Conservation (phyloP, 2,113 vertebrate genomes). For the Lutjanus erythropterus region DNA sequence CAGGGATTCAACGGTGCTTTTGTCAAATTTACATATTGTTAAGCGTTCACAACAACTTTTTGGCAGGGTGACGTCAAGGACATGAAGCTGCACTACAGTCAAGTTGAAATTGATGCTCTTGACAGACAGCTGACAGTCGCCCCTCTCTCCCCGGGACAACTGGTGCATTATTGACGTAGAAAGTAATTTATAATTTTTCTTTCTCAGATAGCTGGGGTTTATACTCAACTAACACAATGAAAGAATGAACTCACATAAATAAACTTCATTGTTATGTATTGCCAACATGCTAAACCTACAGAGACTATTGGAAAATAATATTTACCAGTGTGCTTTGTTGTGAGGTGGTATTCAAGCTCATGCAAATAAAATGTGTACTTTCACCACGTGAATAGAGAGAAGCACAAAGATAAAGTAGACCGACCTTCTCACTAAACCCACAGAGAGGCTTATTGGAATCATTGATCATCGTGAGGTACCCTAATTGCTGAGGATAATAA, state of each 20-base stretch:
- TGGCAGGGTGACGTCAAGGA: constrained; percentile 9
- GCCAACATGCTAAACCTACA: not conserved
- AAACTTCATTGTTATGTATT: not conserved
- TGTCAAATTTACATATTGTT: constrained; percentile 19
- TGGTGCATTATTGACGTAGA: not conserved
- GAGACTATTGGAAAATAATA: not conserved
- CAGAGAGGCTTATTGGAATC: constrained; percentile 50
- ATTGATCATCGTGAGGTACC: constrained; percentile 66
- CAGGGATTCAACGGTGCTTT: constrained; percentile 7
- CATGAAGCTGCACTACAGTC: constrained; percentile 8
- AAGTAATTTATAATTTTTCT: not conserved
- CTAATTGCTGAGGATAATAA: constrained; percentile 79
- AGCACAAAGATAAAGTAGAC: constrained; percentile 21
- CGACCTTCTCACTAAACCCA: constrained; percentile 32
- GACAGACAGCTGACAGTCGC: constrained; percentile 26
- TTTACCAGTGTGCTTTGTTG: not conserved
- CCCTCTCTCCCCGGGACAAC: not conserved
- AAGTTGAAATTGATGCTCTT: constrained; percentile 1
- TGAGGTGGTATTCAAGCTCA: not conserved
- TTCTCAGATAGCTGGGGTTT: not conserved
- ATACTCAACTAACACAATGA: not conserved
- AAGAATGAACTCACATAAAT: not conserved
- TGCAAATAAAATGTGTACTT: constrained; percentile 29
- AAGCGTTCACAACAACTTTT: constrained; percentile 14
- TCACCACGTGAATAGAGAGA: constrained; percentile 21